Evolutionary conservation across 2,113 vertebrate species (phyloP).

Genomic region (Vulpes vulpes): DNA sequence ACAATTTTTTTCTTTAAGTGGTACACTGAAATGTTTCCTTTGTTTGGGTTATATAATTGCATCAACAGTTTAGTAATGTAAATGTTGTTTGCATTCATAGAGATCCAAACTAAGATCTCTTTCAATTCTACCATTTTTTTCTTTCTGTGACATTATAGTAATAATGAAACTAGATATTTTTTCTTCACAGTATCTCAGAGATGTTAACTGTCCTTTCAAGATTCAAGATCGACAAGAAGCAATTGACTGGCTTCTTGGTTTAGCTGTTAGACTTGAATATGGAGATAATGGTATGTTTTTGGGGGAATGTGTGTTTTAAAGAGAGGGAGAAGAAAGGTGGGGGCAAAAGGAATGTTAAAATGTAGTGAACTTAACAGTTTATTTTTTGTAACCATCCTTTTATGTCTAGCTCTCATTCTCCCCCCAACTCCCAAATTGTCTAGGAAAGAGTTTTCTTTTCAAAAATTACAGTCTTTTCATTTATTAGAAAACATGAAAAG

Average conservation of each 20-base stretch:
- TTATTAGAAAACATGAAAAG: conserved; percentile 26
- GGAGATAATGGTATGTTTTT: conserved; percentile 94
- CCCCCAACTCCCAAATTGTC: neutral
- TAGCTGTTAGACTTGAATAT: conserved; percentile 97
- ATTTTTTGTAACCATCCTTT: neutral
- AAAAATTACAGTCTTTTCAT: neutral
- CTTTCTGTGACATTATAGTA: neutral
- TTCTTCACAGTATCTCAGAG: conserved; percentile 93
- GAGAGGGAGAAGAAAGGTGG: neutral
- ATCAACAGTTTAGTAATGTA: conserved; percentile 8
- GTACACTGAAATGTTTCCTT: conserved; percentile 11
- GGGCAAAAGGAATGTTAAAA: neutral
- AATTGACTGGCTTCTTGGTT: conserved; percentile 97
- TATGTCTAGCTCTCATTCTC: neutral
- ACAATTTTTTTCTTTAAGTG: neutral
- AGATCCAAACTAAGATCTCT: neutral
- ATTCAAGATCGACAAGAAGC: conserved; percentile 92
- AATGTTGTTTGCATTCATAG: conserved; percentile 36
- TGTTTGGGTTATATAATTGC: neutral
- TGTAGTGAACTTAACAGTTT: neutral
- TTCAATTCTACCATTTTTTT: conserved; percentile 3
- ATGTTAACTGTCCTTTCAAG: conserved; percentile 96
- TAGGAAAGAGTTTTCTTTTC: neutral
- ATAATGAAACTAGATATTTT: conserved; percentile 50
- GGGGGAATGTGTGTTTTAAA: neutral